A percentile compares a stretch with the other conserved stretches of the same genome.
These are phyloP conservation scores for Oncorhynchus clarkii DNA, from an alignment of 2,113 vertebrate species.

Conservation along the genomic window DNA sequence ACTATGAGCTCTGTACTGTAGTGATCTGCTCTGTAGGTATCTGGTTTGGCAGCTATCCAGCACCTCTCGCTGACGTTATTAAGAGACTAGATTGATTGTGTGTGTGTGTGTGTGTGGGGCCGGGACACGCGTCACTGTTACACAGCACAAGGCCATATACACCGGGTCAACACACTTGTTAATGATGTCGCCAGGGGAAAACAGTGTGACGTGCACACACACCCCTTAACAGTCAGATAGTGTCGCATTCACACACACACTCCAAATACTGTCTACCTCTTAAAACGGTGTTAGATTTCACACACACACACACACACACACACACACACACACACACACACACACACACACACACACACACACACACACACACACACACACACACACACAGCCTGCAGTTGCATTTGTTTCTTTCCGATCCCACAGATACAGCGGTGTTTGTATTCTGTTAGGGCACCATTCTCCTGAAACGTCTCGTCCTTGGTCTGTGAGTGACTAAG, in stretches of 20 bases:
- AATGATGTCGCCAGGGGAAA: background rate
- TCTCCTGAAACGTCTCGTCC: background rate
- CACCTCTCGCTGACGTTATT: background rate
- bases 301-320: constrained; percentile 2
- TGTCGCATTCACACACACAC: background rate
- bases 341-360: background rate
- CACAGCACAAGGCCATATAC: background rate
- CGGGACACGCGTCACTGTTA: background rate
- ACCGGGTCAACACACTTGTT: background rate
- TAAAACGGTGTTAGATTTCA: background rate
- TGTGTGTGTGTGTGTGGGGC: background rate
- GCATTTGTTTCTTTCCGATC: constrained; percentile 2
- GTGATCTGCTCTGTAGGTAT: background rate
- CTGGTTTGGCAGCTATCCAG: background rate
- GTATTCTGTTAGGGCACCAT: background rate
- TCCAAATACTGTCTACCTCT: background rate
- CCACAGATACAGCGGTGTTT: background rate
- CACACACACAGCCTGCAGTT: background rate
- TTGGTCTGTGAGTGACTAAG: constrained; percentile 37
- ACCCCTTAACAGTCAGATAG: background rate
- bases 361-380: constrained; percentile 1
- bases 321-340: background rate
- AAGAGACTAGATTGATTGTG: background rate
- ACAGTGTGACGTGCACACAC: background rate
- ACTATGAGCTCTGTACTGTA: background rate